Conservation (phyloP, 2,888 invertebrate species). For the Acholoe squamosa region DNA sequence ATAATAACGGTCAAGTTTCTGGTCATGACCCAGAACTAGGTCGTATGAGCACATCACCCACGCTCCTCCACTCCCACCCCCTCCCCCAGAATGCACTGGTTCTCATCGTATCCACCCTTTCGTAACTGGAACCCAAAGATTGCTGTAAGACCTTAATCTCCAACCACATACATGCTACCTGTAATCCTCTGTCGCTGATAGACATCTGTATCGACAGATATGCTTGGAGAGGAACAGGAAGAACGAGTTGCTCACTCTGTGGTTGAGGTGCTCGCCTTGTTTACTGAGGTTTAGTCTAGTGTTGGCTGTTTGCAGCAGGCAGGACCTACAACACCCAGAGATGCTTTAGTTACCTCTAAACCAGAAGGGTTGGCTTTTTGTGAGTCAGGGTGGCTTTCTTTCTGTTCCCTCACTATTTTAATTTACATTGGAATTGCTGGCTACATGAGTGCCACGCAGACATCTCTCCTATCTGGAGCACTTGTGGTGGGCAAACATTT, state of each 20-base stretch:
- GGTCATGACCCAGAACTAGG: too few relatives aligned
- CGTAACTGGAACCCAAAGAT: constrained; percentile 15
- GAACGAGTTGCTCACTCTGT: not conserved
- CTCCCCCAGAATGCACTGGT: not conserved
- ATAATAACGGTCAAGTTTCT: too few relatives aligned
- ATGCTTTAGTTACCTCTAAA: not conserved
- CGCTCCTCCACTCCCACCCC: not conserved
- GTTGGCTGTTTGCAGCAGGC: not conserved
- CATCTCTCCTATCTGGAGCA: too few relatives aligned
- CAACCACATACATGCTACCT: not conserved
- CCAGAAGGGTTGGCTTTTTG: not conserved
- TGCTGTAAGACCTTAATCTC: not conserved
- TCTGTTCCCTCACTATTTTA: too few relatives aligned
- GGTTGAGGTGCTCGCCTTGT: not conserved
- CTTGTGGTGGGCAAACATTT: too few relatives aligned
- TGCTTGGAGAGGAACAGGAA: constrained; percentile 7
- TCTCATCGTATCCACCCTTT: not conserved
- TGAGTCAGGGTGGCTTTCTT: not conserved
- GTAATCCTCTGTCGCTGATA: not conserved
- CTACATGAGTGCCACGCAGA: too few relatives aligned
- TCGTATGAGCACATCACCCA: not conserved
- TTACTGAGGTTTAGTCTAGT: constrained; percentile 34
- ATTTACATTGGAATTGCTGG: too few relatives aligned
- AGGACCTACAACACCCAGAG: not conserved
- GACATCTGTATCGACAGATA: not conserved